phyloP scores from a whole-genome alignment of 2,113 vertebrate genomes.

The Patagioenas fasciata region DNA sequence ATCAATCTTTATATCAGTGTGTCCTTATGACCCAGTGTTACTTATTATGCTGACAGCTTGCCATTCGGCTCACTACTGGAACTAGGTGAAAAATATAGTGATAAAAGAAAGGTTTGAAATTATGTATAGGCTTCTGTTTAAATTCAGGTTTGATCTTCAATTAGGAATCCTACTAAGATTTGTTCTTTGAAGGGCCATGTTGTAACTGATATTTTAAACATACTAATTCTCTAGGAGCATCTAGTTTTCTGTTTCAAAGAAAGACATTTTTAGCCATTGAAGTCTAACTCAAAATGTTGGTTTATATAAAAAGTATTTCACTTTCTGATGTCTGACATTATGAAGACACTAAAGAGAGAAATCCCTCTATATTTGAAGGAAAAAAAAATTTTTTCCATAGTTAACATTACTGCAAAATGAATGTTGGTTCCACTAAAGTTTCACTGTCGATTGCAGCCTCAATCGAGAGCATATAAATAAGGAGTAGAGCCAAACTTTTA shows the following conservation, averaged over 20 bases:
- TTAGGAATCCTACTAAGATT: background rate
- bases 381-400: background rate
- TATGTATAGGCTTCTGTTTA: background rate
- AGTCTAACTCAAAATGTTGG: background rate
- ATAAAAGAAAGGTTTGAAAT: conserved; percentile 2
- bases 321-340: background rate
- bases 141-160: background rate
- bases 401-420: background rate
- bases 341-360: background rate
- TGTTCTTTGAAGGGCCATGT: background rate
- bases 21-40: background rate
- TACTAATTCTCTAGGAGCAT: background rate
- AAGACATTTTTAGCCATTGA: background rate
- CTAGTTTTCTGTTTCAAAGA: background rate
- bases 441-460: background rate
- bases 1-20: background rate
- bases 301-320: background rate
- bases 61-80: background rate
- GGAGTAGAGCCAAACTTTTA: background rate
- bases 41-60: background rate
- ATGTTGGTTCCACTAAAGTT: background rate
- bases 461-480: background rate
- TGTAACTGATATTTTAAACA: background rate
- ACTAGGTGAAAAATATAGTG: background rate
- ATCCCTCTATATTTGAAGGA: background rate